Evolutionary conservation across 1,140 invertebrate species (phyloP).

Genomic region (Zeugodacus cucurbitae): DNA sequence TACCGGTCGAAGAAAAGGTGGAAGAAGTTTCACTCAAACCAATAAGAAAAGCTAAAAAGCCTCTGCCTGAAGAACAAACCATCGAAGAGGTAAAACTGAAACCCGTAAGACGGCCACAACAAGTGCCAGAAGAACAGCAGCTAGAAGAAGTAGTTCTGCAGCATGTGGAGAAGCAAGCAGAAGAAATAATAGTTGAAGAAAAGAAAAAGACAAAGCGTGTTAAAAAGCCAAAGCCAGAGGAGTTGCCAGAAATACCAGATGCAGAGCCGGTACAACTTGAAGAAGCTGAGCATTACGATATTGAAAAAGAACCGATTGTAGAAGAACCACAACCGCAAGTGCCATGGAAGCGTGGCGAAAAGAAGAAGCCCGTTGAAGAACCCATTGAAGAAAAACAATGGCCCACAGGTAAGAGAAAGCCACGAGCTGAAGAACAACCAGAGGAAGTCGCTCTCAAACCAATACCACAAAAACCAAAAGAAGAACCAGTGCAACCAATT

Average conservation of each 20-base stretch:
- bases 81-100: constrained; percentile 62
- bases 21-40: constrained; percentile 66
- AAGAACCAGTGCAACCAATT: constrained; percentile 52
- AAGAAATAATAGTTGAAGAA: constrained; percentile 59
- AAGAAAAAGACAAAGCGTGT: constrained; percentile 56
- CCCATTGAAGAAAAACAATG: constrained; percentile 65
- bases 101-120: constrained; percentile 56
- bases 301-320: constrained; percentile 63
- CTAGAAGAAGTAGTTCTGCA: constrained; percentile 68
- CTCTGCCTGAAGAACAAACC: constrained; percentile 57
- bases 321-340: constrained; percentile 60
- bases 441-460: constrained; percentile 69
- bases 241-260: constrained; percentile 58
- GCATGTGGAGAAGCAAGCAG: constrained; percentile 65
- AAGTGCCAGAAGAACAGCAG: constrained; percentile 59
- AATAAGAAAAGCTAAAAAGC: constrained; percentile 53
- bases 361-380: constrained; percentile 63
- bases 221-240: constrained; percentile 59
- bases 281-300: constrained; percentile 61
- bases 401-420: constrained; percentile 64
- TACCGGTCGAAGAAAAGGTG: constrained; percentile 61
- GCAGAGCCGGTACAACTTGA: constrained; percentile 55
- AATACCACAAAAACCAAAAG: constrained; percentile 62
- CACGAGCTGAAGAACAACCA: constrained; percentile 64
- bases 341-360: constrained; percentile 61